phyloP scores from a whole-genome alignment of 2,888 invertebrate genomes.

The Oxystoma pomonae region DNA sequence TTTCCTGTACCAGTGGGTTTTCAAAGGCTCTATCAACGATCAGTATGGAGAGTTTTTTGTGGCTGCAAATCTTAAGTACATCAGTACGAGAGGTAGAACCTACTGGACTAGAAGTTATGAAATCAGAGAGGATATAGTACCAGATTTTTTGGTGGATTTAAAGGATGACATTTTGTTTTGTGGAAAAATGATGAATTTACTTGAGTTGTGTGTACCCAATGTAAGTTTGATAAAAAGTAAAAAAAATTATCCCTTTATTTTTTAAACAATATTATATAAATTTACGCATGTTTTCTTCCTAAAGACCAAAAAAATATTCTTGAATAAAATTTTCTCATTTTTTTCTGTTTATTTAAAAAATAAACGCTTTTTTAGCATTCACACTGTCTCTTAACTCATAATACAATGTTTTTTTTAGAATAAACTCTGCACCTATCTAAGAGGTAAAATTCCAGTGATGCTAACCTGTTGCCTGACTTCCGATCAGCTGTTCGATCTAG shows the following conservation, averaged over 20 bases:
- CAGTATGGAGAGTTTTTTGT: constrained; percentile 83
- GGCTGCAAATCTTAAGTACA: constrained; percentile 61
- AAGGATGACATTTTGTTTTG: constrained; percentile 66
- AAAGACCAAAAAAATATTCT: too few relatives aligned
- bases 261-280: too few relatives aligned
- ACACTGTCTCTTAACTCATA: background rate
- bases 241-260: too few relatives aligned
- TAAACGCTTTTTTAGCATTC: too few relatives aligned
- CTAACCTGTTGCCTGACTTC: constrained; percentile 42
- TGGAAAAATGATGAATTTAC: constrained; percentile 68
- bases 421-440: constrained; percentile 39
- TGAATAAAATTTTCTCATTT: too few relatives aligned
- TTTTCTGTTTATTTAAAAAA: too few relatives aligned
- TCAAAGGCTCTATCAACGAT: constrained; percentile 79
- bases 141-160: constrained; percentile 62
- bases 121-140: constrained; percentile 53
- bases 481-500: constrained; percentile 36
- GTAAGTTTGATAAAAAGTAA: too few relatives aligned
- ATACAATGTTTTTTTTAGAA: constrained; percentile 39
- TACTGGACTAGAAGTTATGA: constrained; percentile 67
- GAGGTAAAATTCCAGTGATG: constrained; percentile 39
- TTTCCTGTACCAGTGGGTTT: constrained; percentile 79
- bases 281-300: too few relatives aligned
- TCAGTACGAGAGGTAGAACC: constrained; percentile 58
- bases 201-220: constrained; percentile 66